Evolutionary conservation across 1,140 invertebrate genomes (phyloP).

Genomic region (Bombus picipes): DNA sequence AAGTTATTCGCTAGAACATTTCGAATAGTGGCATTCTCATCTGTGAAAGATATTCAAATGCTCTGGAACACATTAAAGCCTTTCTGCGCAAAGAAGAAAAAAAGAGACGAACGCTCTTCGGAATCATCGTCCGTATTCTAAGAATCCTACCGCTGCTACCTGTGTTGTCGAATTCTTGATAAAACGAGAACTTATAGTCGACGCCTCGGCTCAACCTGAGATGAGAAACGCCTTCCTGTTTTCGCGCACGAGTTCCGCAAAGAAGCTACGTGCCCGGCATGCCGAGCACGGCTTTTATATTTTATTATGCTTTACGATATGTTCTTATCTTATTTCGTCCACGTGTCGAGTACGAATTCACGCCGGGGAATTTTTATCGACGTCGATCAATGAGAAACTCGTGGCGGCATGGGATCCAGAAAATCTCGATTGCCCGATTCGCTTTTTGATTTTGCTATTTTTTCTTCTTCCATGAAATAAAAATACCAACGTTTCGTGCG

Average conservation of each 20-base stretch:
- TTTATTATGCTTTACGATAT: slow-evolving; percentile 46
- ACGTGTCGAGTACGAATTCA: slow-evolving; percentile 7
- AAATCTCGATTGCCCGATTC: not conserved
- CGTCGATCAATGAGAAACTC: not conserved
- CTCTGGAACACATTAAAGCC: no score
- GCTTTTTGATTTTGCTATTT: not conserved
- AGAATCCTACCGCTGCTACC: not conserved
- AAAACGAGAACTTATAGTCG: not conserved
- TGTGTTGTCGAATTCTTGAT: slow-evolving; percentile 6
- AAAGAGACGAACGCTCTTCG: not conserved
- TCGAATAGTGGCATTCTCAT: no score
- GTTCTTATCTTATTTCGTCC: slow-evolving; percentile 38
- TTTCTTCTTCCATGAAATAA: not conserved
- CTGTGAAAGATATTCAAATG: no score
- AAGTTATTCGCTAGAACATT: no score
- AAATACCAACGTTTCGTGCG: not conserved
- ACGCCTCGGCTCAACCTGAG: not conserved
- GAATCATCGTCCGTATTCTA: not conserved
- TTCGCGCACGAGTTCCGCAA: slow-evolving; percentile 38
- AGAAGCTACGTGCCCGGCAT: slow-evolving; percentile 30
- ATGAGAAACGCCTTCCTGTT: slow-evolving; percentile 44
- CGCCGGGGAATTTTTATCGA: slow-evolving; percentile 10
- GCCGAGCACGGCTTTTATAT: slow-evolving; percentile 20
- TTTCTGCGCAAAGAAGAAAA: not conserved
- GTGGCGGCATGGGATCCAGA: not conserved